These are phyloP conservation scores for Taenioides sp. DNA, from an alignment of 2,797 vertebrate genomes.

Conservation along the genomic window DNA sequence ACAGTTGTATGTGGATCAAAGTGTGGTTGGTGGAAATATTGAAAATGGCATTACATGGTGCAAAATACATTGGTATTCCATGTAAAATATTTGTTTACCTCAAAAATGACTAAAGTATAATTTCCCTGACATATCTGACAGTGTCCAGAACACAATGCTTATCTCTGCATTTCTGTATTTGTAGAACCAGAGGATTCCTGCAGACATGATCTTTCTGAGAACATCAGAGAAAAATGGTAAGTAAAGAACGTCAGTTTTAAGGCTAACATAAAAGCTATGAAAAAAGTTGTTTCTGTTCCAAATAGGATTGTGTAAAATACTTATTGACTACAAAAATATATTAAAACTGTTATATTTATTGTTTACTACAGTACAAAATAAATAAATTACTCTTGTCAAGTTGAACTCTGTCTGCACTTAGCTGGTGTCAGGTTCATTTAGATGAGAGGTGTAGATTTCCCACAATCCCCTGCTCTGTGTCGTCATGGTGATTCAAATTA, in stretches of 20 bases:
- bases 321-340: not conserved
- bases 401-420: slow-evolving; percentile 21
- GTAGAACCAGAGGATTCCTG: slow-evolving; percentile 97
- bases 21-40: not conserved
- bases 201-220: slow-evolving; percentile 97
- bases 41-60: not conserved
- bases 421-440: slow-evolving; percentile 23
- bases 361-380: not conserved
- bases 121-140: too few species aligned
- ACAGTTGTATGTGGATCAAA: not conserved
- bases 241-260: slow-evolving; percentile 21
- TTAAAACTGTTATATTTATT: not conserved
- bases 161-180: slow-evolving; percentile 28
- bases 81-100: too few species aligned
- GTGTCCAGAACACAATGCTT: slow-evolving; percentile 17
- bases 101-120: too few species aligned
- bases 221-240: slow-evolving; percentile 96
- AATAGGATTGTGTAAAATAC: not conserved
- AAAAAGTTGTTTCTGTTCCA: not conserved
- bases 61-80: too few species aligned
- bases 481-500: slow-evolving; percentile 78
- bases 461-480: slow-evolving; percentile 39
- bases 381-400: not conserved
- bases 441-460: slow-evolving; percentile 25
- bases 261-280: too few species aligned